Percentiles rank a stretch among this genome's conserved stretches.
Evolutionary conservation across 2,888 invertebrate genomes (phyloP).

Genomic region (Maniola hyperantus): DNA sequence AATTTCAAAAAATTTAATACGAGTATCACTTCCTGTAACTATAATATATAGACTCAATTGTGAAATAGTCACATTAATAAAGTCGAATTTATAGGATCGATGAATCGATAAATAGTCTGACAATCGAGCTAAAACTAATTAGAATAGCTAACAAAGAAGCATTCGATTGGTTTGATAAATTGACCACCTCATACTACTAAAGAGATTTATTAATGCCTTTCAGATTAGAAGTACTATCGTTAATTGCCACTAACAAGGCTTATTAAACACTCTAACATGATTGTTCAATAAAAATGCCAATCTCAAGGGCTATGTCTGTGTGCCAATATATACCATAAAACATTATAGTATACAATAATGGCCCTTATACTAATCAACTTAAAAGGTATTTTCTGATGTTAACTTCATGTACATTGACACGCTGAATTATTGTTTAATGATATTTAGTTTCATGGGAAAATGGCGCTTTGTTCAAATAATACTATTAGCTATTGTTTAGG

Average conservation of each 20-base stretch:
- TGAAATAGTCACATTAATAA: too few relatives aligned
- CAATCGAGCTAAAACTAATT: too few relatives aligned
- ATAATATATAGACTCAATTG: too few relatives aligned
- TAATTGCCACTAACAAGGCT: conserved; percentile 1
- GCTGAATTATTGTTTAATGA: conserved; percentile 42
- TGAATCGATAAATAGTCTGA: too few relatives aligned
- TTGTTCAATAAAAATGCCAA: conserved; percentile 13
- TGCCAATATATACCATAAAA: conserved; percentile 6
- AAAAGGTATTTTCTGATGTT: conserved; percentile 43
- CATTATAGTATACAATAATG: neutral
- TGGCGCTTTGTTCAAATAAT: conserved; percentile 53
- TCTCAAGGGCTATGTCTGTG: conserved; percentile 11
- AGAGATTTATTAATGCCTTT: neutral
- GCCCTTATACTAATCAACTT: conserved; percentile 36
- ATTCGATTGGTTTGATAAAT: too few relatives aligned
- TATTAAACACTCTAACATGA: neutral
- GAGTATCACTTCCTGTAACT: too few relatives aligned
- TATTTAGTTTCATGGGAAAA: conserved; percentile 57
- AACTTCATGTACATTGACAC: conserved; percentile 39
- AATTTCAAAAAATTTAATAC: too few relatives aligned
- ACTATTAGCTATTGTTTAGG: conserved; percentile 52
- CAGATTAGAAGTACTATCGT: neutral
- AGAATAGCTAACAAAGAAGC: too few relatives aligned
- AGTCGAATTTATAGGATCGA: too few relatives aligned
- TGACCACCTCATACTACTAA: neutral